Base-by-base conservation (phyloP, 2,797 vertebrate genomes). In the Carduelis carduelis region DNA sequence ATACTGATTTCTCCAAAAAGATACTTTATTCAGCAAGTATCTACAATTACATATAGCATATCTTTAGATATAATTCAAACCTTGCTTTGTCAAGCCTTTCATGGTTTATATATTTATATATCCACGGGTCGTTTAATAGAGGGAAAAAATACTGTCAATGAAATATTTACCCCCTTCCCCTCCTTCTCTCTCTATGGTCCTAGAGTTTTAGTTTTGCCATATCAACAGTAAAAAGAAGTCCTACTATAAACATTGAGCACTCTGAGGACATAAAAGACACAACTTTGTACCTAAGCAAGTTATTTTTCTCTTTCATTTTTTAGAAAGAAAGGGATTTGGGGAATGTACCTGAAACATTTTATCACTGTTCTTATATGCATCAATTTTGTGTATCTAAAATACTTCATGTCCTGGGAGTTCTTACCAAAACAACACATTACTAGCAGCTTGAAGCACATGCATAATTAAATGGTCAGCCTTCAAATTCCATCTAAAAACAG, bases 181-280 rank as follows among this genome's bases (percentile, higher is more conserved):
- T 6, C 23, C 12, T 10, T 17, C 49, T 28, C 32, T 15, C 53
- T 72, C 28, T 65, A 37, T 23, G 17, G 37, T 35, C 34, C 55
- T 69, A 83, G 47, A 93, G 69, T 71, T 74, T 79, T 86, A 93
- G 69, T 71, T 74, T 77, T 85, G 69, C 32, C 64, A 32, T 37
- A 93, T 47, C 52, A 76, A 53, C 68, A 49, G 55, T 49, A 86
- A 93, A 91, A 97, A 93, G 89, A 96, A 94, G 81, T 37, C 70
- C 41, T 27, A 56, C 71, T 80, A 70, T 91, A 80, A 92, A 85
- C 87, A 89, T 0, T 24, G 19, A 95, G 90, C 87, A 87, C 52
- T 69, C 53, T 43, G 61, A 93, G 6, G 26, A 76, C 75, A 70
- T 84, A 79, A 93, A 82, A 93, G 71, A 78, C 69, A 80, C 43